Conservation (phyloP, 2,888 invertebrate species). For the Stratiomys singularior region DNA sequence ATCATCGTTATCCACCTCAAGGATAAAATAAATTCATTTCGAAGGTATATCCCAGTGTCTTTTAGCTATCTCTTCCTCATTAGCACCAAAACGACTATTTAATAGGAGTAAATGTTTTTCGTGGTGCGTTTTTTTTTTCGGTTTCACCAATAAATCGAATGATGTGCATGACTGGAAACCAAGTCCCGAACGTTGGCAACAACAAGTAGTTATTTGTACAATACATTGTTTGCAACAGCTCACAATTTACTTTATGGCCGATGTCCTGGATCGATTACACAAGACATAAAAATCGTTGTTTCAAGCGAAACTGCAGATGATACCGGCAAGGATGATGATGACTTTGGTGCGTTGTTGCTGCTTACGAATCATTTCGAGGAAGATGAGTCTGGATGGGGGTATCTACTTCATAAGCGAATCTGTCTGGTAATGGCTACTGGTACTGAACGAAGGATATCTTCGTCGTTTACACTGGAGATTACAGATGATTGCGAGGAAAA, state of each 20-base stretch:
- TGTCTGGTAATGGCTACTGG: no score
- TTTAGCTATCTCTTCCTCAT: background rate
- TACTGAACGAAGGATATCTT: background rate
- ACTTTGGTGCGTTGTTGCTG: background rate
- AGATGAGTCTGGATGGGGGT: background rate
- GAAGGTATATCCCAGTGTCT: no score
- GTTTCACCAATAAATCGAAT: background rate
- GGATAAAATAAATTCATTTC: no score
- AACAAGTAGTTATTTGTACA: no score
- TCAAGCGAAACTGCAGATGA: background rate
- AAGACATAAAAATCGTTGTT: constrained; percentile 5
- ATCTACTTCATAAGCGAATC: background rate
- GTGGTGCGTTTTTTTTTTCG: no score
- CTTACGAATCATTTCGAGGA: background rate
- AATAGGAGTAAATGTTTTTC: background rate
- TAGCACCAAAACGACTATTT: background rate
- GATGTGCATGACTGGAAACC: background rate
- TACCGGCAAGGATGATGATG: background rate
- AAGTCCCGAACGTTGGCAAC: background rate
- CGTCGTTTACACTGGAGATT: background rate
- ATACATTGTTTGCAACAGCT: constrained; percentile 2
- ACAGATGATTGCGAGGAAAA: background rate
- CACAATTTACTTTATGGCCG: constrained; percentile 2
- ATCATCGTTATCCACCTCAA: background rate
- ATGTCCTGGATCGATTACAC: constrained; percentile 12